Evolutionary conservation across 92 coral and sea anemone genomes (phyloP).

Genomic region (Virgularia gustaviana): DNA sequence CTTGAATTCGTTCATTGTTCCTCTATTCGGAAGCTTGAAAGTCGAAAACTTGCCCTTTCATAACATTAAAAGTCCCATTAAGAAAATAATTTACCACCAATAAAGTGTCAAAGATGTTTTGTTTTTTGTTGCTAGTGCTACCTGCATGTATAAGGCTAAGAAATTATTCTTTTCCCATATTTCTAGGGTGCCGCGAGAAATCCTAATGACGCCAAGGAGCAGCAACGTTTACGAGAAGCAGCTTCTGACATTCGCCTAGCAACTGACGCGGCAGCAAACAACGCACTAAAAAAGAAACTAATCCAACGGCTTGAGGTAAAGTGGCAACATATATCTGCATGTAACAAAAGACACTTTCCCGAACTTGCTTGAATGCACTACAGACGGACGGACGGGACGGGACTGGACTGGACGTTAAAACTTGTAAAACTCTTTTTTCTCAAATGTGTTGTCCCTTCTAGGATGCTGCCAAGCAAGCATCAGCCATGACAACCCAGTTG

Average conservation of each 20-base stretch:
- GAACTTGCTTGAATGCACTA: not conserved
- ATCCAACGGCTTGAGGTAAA: slow-evolving; percentile 86
- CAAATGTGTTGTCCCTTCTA: not conserved
- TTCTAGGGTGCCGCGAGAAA: slow-evolving; percentile 92
- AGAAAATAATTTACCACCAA: too few relatives aligned
- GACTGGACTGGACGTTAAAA: too few relatives aligned
- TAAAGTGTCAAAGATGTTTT: too few relatives aligned
- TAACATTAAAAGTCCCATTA: too few relatives aligned
- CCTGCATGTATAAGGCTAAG: not conserved
- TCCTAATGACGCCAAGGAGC: slow-evolving; percentile 93
- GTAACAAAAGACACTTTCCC: too few relatives aligned
- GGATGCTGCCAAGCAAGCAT: slow-evolving; percentile 87
- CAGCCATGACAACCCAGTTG: slow-evolving; percentile 97
- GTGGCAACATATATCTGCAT: not conserved
- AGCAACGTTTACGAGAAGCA: slow-evolving; percentile 81
- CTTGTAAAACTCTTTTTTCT: not conserved
- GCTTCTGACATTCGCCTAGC: slow-evolving; percentile 93
- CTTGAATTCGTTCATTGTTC: too few relatives aligned
- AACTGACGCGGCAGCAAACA: slow-evolving; percentile 90
- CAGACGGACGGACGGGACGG: not conserved
- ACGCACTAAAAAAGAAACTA: slow-evolving; percentile 91
- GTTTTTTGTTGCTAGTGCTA: not conserved
- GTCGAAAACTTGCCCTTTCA: too few relatives aligned
- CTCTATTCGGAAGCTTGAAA: too few relatives aligned
- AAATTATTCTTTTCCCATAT: not conserved